These are phyloP conservation scores for Melangyna quadrimaculata DNA, from an alignment of 2,888 invertebrate species.

Conservation along the genomic window DNA sequence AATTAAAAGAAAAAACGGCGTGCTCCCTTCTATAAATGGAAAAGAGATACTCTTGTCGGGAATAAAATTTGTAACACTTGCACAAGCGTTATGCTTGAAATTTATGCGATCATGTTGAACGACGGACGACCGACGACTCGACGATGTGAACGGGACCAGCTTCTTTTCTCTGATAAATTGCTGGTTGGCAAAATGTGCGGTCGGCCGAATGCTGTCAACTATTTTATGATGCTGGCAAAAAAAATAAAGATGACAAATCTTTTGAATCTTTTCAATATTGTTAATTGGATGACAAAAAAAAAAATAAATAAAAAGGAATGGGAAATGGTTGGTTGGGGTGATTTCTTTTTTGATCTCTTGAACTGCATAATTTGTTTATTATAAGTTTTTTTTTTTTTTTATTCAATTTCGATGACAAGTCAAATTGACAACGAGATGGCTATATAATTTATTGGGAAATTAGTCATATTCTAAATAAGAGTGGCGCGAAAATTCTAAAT, in stretches of 20 bases:
- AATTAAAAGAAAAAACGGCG: slow-evolving; percentile 4
- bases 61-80: slow-evolving; percentile 60
- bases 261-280: slow-evolving; percentile 38
- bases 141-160: too few relatives aligned
- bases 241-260: slow-evolving; percentile 26
- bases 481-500: background rate
- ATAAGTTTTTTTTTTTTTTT: background rate
- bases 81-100: slow-evolving; percentile 52
- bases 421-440: background rate
- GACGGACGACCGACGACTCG: too few relatives aligned
- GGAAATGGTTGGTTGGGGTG: slow-evolving; percentile 42
- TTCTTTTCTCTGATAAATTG: background rate
- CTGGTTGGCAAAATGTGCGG: background rate
- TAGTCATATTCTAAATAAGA: background rate
- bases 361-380: slow-evolving; percentile 42
- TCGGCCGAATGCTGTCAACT: slow-evolving; percentile 12
- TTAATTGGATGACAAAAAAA: slow-evolving; percentile 55
- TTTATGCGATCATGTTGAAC: slow-evolving; percentile 52
- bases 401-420: slow-evolving; percentile 8
- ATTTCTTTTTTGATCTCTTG: slow-evolving; percentile 59
- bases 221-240: slow-evolving; percentile 32
- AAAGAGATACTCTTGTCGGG: slow-evolving; percentile 24
- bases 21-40: slow-evolving; percentile 39
- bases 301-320: background rate
- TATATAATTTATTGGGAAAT: slow-evolving; percentile 4